These are phyloP conservation scores for Agrochola macilenta DNA, from an alignment of 2,888 invertebrate species.

Conservation along the genomic window DNA sequence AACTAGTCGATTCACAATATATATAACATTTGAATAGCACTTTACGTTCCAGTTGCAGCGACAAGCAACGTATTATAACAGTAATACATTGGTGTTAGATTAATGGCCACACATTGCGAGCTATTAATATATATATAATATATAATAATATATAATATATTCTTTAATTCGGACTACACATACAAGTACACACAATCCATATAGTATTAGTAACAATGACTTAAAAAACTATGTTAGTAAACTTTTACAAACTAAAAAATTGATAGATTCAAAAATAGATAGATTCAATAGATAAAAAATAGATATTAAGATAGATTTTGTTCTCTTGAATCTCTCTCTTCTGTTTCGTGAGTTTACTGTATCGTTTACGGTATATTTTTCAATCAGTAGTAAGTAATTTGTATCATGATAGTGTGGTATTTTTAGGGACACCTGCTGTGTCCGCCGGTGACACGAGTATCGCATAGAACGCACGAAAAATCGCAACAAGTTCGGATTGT, in stretches of 20 bases:
- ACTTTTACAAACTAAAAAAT: too few species aligned
- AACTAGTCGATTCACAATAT: slow-evolving; percentile 18
- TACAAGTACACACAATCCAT: too few species aligned
- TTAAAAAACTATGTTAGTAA: too few species aligned
- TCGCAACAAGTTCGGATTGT: too few species aligned
- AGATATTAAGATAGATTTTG: slow-evolving; percentile 16
- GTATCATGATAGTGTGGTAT: neutral
- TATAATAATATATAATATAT: too few species aligned
- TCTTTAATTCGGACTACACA: too few species aligned
- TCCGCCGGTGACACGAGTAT: too few species aligned
- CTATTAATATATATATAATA: too few species aligned
- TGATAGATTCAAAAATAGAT: too few species aligned
- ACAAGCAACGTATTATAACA: slow-evolving; percentile 10
- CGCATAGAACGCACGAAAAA: too few species aligned
- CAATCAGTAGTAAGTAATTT: neutral
- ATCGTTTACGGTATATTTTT: neutral
- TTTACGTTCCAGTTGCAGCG: neutral
- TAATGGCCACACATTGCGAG: slow-evolving; percentile 9
- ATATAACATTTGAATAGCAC: slow-evolving; percentile 15
- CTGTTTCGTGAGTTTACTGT: slow-evolving; percentile 8
- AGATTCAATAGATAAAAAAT: too few species aligned
- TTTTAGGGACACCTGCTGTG: neutral
- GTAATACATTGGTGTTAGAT: slow-evolving; percentile 24
- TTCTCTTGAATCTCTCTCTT: neutral
- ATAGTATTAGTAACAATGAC: too few species aligned